These are phyloP conservation scores for Oncorhynchus gorbuscha DNA, from an alignment of 2,113 vertebrate genomes.

Conservation along the genomic window DNA sequence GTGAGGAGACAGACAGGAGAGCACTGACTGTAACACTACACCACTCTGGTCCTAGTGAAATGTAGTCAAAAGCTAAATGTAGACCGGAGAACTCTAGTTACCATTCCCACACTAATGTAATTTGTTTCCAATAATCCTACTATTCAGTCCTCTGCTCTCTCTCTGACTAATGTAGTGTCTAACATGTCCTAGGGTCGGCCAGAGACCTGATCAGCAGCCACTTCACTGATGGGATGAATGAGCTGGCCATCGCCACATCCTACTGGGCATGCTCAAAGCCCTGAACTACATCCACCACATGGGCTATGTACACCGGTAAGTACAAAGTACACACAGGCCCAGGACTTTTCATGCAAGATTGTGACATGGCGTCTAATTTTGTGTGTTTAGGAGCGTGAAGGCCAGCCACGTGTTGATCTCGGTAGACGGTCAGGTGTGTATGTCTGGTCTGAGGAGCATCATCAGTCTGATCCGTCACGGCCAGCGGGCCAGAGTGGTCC, in stretches of 20 bases:
- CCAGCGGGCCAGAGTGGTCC: conserved; percentile 88
- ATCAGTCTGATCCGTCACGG: conserved; percentile 95
- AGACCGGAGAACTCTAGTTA: no score
- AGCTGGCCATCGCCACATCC: conserved; percentile 91
- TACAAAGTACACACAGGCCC: not conserved
- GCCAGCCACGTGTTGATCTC: conserved; percentile 96
- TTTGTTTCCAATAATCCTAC: no score
- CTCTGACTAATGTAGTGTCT: not conserved
- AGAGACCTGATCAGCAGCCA: conserved; percentile 93
- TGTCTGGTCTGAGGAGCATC: conserved; percentile 92
- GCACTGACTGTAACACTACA: no score
- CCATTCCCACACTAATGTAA: not conserved
- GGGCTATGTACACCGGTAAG: conserved; percentile 96
- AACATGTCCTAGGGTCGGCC: conserved; percentile 82
- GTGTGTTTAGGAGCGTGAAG: conserved; percentile 86
- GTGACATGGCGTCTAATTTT: not conserved
- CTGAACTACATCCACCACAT: conserved; percentile 98
- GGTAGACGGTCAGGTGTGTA: conserved; percentile 89
- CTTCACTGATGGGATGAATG: conserved; percentile 92
- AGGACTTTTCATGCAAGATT: not conserved
- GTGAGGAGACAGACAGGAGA: conserved; percentile 67
- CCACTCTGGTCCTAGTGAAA: no score
- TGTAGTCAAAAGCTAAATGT: no score
- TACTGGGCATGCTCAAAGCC: conserved; percentile 89
- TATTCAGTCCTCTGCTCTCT: not conserved